Percentiles rank a stretch among this genome's conserved stretches.
Conservation (phyloP, 2,888 invertebrate genomes). For the Belgica antarctica region DNA sequence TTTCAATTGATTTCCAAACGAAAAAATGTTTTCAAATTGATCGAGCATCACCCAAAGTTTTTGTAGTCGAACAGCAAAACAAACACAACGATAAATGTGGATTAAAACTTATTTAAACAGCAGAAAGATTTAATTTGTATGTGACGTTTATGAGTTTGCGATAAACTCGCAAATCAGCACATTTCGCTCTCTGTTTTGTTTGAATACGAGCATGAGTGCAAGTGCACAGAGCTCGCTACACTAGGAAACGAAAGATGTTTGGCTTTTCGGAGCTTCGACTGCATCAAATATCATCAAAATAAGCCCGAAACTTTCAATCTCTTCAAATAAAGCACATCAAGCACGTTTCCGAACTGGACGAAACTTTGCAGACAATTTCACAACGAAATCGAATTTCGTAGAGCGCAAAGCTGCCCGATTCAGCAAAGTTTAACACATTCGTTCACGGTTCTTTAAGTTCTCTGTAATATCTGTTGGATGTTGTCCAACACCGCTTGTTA, state of each 20-base stretch:
- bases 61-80: not conserved
- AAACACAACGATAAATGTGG: conserved; percentile 1
- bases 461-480: not conserved
- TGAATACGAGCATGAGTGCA: too few relatives aligned
- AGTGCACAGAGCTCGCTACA: too few relatives aligned
- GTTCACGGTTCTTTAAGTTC: not conserved
- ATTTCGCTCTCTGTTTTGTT: too few relatives aligned
- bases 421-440: conserved; percentile 5
- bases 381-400: not conserved
- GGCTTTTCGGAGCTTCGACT: not conserved
- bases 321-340: too few relatives aligned
- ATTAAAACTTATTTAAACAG: conserved; percentile 9
- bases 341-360: not conserved
- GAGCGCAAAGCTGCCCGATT: not conserved
- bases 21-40: not conserved
- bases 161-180: not conserved
- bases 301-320: not conserved
- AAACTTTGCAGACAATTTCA: too few relatives aligned
- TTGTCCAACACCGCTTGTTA: not conserved
- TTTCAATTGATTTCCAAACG: not conserved
- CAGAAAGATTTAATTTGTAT: not conserved
- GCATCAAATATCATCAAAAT: too few relatives aligned
- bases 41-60: not conserved
- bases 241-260: not conserved
- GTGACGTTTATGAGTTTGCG: conserved; percentile 12